Base-by-base conservation (phyloP, 2,113 vertebrate genomes). In the Pongo pygmaeus region DNA sequence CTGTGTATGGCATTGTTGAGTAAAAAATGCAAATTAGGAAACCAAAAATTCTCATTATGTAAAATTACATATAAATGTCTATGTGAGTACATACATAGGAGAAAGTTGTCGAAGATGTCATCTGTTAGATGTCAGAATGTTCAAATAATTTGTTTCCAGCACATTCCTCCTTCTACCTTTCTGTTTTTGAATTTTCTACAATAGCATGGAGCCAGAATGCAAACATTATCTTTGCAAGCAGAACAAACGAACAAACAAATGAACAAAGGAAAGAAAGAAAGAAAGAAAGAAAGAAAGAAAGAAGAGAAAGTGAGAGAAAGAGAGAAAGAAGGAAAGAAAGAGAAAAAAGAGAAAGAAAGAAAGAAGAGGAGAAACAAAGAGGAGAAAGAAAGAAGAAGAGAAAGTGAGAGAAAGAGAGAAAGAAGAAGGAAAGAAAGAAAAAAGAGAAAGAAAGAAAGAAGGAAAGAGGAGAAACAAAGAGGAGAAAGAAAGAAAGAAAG, bases 21-120 rank as follows among this genome's bases (percentile, higher is more conserved):
- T 61, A 12, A 96, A 80, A 78, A 35, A n/a, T 72, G 64, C 72
- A 48, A 88, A 74, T 48, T 55, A 52, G 16, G 78, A 88, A 96
- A 78, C 40, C 25, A 64, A 78, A 80, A 91, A 30, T 81, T 87
- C 77, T 77, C 48, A 16, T 32, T 72, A 10, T 20, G 80, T 72
- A 70, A 78, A 93, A 40, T 52, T 40, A 80, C 95, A 97, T 77
- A 48, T 8, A 57, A 55, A 46, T 30, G 38, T 83, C 80, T 32
- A 35, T 75, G 30, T 16, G 48, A 40, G 70, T 8, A 1, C 12
- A 20, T 17, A 48, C 38, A 20, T 13, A 55, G 52, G 52, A 20
- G 52, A n/a, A 38, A 85, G 43, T 9, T 80, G 27, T 92, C 9
- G 2, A 22, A 43, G 48, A 35, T 50, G 0, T 64, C 61, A 50